These are phyloP conservation scores for Timandra comae DNA, from an alignment of 2,888 invertebrate species.

Conservation along the genomic window DNA sequence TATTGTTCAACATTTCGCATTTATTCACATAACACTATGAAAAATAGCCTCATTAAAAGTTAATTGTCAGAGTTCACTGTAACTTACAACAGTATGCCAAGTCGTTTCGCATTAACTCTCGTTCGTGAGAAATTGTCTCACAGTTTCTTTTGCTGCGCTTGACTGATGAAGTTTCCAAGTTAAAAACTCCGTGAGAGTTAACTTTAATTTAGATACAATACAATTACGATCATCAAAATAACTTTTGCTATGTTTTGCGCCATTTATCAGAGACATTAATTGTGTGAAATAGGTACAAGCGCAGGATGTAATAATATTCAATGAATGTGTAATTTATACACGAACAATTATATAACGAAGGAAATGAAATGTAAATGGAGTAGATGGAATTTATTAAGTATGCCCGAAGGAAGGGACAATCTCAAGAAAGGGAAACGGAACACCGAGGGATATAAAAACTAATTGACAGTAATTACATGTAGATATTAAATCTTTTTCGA, in stretches of 20 bases:
- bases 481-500: constrained; percentile 1
- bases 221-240: background rate
- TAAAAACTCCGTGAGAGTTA: constrained; percentile 42
- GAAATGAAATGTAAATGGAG: constrained; percentile 32
- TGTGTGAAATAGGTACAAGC: constrained; percentile 22
- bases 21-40: background rate
- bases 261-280: constrained; percentile 20
- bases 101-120: background rate
- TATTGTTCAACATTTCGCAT: background rate
- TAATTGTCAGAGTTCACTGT: no score
- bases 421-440: constrained; percentile 16
- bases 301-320: constrained; percentile 26
- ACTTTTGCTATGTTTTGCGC: constrained; percentile 27
- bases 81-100: constrained; percentile 1
- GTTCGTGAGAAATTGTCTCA: constrained; percentile 54
- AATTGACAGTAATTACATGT: constrained; percentile 8
- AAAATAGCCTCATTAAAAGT: constrained; percentile 34
- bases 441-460: constrained; percentile 9
- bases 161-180: constrained; percentile 36
- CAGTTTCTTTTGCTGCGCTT: constrained; percentile 49
- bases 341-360: constrained; percentile 24
- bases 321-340: constrained; percentile 18
- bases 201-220: background rate
- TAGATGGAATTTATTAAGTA: constrained; percentile 21
- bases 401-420: constrained; percentile 7